Evolutionary conservation across 2,113 vertebrate species (phyloP).

Genomic region (Bagarius yarrelli): DNA sequence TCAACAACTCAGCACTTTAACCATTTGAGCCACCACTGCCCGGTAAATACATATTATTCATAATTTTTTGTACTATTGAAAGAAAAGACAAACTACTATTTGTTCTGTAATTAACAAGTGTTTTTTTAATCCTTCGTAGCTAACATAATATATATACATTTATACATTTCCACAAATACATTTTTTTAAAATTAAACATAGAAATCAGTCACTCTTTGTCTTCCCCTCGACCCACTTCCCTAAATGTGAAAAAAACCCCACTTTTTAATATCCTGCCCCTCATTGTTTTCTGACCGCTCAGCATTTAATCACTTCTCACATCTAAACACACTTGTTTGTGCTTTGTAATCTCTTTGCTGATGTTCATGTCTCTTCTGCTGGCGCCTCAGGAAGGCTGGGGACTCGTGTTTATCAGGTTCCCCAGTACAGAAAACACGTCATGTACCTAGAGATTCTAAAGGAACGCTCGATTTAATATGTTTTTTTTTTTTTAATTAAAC

Average conservation of each 20-base stretch:
- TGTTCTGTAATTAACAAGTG: too few relatives aligned
- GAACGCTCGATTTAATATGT: not conserved
- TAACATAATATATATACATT: too few relatives aligned
- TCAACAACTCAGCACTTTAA: too few relatives aligned
- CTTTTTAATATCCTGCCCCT: not conserved
- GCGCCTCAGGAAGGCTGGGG: not conserved
- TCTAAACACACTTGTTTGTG: conserved; percentile 14
- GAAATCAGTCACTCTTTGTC: too few relatives aligned
- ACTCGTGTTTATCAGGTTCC: not conserved
- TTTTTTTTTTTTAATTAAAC: not conserved
- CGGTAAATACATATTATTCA: too few relatives aligned
- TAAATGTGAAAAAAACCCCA: not conserved
- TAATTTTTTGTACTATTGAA: too few relatives aligned
- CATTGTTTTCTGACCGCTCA: not conserved
- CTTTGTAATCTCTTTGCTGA: not conserved
- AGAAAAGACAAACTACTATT: too few relatives aligned
- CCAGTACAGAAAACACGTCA: not conserved
- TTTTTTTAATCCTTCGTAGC: too few relatives aligned
- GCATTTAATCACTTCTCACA: not conserved
- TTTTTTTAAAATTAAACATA: too few relatives aligned
- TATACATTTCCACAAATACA: too few relatives aligned
- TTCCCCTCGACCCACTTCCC: not conserved
- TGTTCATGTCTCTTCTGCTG: not conserved
- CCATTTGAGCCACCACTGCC: too few relatives aligned
- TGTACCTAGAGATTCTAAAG: not conserved